These are phyloP conservation scores for Syndactyla subalaris DNA, from an alignment of 2,797 vertebrate species.

Conservation along the genomic window DNA sequence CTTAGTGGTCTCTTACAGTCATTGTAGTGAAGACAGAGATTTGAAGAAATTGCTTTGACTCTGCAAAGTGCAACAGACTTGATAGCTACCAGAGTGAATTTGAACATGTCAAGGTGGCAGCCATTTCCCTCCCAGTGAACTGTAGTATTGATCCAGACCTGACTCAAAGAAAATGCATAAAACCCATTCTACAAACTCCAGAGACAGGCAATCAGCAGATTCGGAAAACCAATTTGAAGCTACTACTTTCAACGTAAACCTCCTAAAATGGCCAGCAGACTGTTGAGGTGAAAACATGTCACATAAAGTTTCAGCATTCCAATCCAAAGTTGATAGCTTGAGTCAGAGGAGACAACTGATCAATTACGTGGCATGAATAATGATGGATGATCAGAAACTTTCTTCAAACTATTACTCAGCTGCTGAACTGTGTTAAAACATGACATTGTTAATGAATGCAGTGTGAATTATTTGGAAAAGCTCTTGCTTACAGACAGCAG, in stretches of 20 bases:
- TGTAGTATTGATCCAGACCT: background rate
- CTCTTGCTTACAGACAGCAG: background rate
- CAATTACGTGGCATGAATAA: background rate
- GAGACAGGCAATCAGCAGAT: background rate
- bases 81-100: background rate
- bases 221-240: background rate
- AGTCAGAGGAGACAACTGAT: background rate
- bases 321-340: background rate
- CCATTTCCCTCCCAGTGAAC: background rate
- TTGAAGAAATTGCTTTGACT: background rate
- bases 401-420: background rate
- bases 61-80: background rate
- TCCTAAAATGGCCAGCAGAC: background rate
- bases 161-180: background rate
- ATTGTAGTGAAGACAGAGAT: background rate
- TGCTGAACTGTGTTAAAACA: background rate
- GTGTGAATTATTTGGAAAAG: background rate
- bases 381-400: background rate
- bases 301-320: background rate
- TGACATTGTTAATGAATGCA: background rate
- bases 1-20: background rate
- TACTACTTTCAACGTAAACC: background rate
- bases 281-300: background rate
- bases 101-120: background rate
- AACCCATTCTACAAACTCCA: background rate